These are phyloP conservation scores for Bombus confusus DNA, from an alignment of 1,140 invertebrate species.

Conservation along the genomic window DNA sequence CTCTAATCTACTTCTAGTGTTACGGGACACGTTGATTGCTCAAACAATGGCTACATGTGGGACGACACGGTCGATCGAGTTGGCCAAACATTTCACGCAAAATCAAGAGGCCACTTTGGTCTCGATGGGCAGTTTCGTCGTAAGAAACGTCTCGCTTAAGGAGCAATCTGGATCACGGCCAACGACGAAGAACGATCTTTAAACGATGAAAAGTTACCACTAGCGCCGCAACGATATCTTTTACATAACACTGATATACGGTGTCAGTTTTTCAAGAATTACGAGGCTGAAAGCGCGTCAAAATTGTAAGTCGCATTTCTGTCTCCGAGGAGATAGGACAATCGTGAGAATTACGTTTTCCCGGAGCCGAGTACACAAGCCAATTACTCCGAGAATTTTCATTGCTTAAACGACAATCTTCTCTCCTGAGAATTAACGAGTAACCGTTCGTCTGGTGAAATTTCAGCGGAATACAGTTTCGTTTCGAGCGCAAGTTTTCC, in stretches of 20 bases:
- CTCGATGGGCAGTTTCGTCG: background rate
- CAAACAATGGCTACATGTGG: background rate
- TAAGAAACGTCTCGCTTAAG: constrained; percentile 26
- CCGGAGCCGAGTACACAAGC: background rate
- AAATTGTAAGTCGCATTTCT: constrained; percentile 2
- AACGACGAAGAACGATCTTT: constrained; percentile 23
- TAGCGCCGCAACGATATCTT: background rate
- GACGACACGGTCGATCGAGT: background rate
- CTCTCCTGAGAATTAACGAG: background rate
- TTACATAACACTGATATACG: constrained; percentile 45
- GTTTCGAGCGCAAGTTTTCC: background rate
- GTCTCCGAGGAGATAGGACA: background rate
- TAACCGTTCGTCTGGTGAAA: background rate
- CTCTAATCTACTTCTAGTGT: background rate
- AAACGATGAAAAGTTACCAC: constrained; percentile 43
- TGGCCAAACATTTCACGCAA: background rate
- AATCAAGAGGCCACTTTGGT: constrained; percentile 11
- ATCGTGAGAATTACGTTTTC: background rate
- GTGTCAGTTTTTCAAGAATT: constrained; percentile 18
- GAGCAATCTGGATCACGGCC: constrained; percentile 36
- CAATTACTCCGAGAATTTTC: constrained; percentile 12
- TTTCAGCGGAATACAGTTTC: background rate
- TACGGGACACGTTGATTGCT: background rate
- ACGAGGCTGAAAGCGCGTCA: background rate
- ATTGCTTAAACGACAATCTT: background rate